Evolutionary conservation across 2,113 vertebrate species (phyloP).

Genomic region (Piprites chloris): DNA sequence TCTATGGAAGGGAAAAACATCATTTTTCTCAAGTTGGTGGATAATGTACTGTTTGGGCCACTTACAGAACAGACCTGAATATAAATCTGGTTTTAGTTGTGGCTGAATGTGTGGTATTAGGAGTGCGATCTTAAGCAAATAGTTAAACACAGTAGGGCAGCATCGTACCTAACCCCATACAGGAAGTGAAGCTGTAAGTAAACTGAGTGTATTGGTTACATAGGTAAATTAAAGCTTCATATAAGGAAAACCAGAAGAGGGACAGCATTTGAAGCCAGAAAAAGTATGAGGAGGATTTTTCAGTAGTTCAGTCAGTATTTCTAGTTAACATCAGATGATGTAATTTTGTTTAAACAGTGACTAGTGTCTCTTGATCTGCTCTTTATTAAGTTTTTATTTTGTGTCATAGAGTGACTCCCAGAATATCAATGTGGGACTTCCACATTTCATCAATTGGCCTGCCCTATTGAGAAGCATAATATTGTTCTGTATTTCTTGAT

Average conservation of each 20-base stretch:
- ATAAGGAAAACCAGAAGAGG: neutral
- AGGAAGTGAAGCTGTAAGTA: neutral
- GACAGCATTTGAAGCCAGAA: neutral
- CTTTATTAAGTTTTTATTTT: neutral
- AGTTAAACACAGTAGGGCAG: neutral
- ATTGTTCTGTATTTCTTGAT: neutral
- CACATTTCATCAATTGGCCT: neutral
- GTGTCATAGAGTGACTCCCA: neutral
- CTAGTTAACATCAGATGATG: neutral
- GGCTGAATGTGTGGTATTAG: neutral
- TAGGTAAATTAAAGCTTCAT: neutral
- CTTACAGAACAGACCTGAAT: neutral
- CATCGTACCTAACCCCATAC: neutral
- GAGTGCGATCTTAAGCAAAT: neutral
- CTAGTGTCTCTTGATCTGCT: neutral
- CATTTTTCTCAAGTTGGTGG: neutral
- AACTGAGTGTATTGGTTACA: neutral
- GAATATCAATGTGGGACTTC: neutral
- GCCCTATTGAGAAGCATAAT: accelerated
- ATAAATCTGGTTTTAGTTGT: neutral
- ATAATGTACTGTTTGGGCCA: neutral
- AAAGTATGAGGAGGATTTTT: neutral
- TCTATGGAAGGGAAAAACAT: neutral
- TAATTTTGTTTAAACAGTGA: neutral
- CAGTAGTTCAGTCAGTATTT: neutral